Base-by-base conservation (phyloP, 2,113 vertebrate species). In the Sisor rabdophorus region DNA sequence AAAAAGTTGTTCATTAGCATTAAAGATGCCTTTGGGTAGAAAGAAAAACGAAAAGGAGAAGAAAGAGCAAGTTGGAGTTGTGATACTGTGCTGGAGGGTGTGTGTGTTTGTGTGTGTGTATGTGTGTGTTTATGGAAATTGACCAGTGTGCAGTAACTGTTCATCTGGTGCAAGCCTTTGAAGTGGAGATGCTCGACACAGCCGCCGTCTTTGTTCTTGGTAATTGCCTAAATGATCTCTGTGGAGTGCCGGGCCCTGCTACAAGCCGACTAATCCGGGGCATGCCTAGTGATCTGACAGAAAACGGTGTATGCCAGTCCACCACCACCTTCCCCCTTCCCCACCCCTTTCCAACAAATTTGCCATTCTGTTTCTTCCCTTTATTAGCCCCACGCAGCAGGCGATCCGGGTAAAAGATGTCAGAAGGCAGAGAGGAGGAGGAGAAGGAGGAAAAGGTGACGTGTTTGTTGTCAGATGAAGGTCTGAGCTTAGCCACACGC, bases 221-320 rank as follows among this genome's bases (percentile, higher is more conserved):
- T 93, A 93, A 93, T 93, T 93, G 89, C 89, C 88, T 93, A 93
- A 93, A 92, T 91, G 92, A 91, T 92, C 92, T 93, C 92, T 82
- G 77, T 81, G 91, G 90, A 92, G 89, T 81, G 79, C 70, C 2
- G 89, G 86, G 80, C 87, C 87, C 87, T 81, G 86, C 82, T 90
- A 89, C 91, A 91, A 88, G 87, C 84, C 82, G 88, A 86, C 89
- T 90, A 91, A 93, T 92, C 90, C 88, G 87, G 86, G 83, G 89
- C 86, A 88, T 88, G 86, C 90, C 89, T 84, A 81, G 89, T 91
- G 90, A 91, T 89, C 91, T 90, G 87, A 91, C 90, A 87, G 88
- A 87, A 86, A 87, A 68, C 75, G 86, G 85, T 81, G 81, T 73
- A 74, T 83, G 60, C 71, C 69, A 60, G 24, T 55, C 61, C 63